phyloP scores from a whole-genome alignment of 2,797 vertebrate species.

The Pelobates cultripes region DNA sequence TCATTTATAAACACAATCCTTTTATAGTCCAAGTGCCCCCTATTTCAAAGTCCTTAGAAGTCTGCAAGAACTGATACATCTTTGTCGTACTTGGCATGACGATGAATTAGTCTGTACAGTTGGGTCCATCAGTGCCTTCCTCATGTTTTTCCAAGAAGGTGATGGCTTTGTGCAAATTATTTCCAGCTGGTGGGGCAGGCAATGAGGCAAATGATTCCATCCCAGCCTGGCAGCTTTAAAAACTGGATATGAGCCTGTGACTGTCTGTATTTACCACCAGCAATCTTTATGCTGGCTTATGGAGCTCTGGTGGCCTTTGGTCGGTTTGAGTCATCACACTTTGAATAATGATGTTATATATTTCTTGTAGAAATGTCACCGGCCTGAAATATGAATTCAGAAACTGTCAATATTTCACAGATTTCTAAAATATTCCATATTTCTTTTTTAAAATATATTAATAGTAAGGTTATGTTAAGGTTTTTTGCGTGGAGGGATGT shows the following conservation, averaged over 20 bases:
- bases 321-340: background rate
- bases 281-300: slow-evolving; percentile 2
- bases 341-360: slow-evolving; percentile 29
- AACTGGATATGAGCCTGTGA: background rate
- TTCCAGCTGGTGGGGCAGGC: slow-evolving; percentile 43
- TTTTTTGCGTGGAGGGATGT: background rate
- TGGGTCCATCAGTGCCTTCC: background rate
- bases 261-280: slow-evolving; percentile 19
- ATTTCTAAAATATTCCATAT: background rate
- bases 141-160: slow-evolving; percentile 34
- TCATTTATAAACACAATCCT: background rate
- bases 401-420: background rate
- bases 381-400: background rate
- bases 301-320: slow-evolving; percentile 19
- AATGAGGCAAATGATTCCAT: slow-evolving; percentile 46
- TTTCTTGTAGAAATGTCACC: background rate
- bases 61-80: slow-evolving; percentile 21
- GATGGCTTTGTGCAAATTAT: slow-evolving; percentile 23
- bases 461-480: background rate
- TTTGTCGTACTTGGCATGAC: slow-evolving; percentile 43
- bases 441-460: background rate
- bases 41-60: background rate
- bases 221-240: background rate
- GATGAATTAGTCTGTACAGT: rapidly evolving
- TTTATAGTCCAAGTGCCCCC: background rate